Base-by-base conservation (phyloP, 2,888 invertebrate genomes). In the Epistrophe eligans region DNA sequence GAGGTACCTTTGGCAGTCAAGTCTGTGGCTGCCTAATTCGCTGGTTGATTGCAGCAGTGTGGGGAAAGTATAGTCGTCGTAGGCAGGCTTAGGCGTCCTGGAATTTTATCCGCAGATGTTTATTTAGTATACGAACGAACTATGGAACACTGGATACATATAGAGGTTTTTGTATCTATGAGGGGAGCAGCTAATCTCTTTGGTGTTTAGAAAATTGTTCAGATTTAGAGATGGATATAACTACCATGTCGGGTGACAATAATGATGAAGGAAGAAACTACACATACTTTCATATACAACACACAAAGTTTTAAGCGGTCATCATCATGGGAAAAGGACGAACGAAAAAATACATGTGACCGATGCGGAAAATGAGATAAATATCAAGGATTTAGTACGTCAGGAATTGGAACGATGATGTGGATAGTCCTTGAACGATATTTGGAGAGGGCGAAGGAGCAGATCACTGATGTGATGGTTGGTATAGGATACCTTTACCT, bases 281-380 rank as follows among this genome's bases (percentile, higher is more conserved):
- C 71, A 64, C 70, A 32, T 35, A 64, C 6, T 5, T 45, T 4
- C n/a, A 45, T n/a, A 9, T 2, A 24, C 28, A 11, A 11, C 67
- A 70, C 40, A 55, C 50, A 79, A n/a, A 72, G 43, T 76, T 72
- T 66, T 76, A 72, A 72, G 50, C 73, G 77, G 60, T 80, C 55
- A 60, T 55, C 64, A 76, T 76, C 3, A 24, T 24, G 24, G 45
- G 40, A 48, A 24, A 24, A 57, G 19, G 67, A 60, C 40, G 19
- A 67, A 24, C 24, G 24, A 79, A 67, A 62, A 60, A 70, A 64
- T 85, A 73, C 70, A 81, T 73, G 77, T 85, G 81, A 73, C 73
- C 77, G 77, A 79, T 87, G 87, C 79, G 79, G 84, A 88, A 88
- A 88, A 88, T 84, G 77, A 88, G 84, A 88, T 84, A 88, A 88